A percentile compares a stretch with the other conserved stretches of the same genome.
Conservation (phyloP, 2,888 invertebrate species). For the Cotesia congregata region DNA sequence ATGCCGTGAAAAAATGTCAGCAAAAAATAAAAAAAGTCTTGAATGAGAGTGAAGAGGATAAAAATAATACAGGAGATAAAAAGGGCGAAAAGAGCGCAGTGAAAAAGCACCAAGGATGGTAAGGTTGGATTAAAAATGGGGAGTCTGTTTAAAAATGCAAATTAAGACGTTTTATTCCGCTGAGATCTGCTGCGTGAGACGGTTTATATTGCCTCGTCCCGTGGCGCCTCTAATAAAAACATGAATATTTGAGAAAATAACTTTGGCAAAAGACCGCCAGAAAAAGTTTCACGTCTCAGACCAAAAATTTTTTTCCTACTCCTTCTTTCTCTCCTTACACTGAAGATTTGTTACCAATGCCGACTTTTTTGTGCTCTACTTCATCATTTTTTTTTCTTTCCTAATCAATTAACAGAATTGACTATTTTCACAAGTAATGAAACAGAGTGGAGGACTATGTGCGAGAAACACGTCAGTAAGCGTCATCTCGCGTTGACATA, state of each 20-base stretch:
- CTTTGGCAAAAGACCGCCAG: background rate
- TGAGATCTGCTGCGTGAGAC: conserved; percentile 50
- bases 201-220: conserved; percentile 44
- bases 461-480: no score
- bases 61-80: conserved; percentile 17
- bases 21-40: conserved; percentile 6
- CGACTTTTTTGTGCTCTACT: no score
- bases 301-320: background rate
- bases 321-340: background rate
- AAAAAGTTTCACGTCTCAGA: background rate
- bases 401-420: no score
- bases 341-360: background rate
- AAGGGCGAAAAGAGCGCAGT: conserved; percentile 30
- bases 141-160: conserved; percentile 60
- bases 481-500: no score
- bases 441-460: no score
- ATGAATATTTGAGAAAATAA: conserved; percentile 49
- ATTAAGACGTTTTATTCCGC: conserved; percentile 60
- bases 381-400: no score
- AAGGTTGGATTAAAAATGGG: conserved; percentile 48
- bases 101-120: conserved; percentile 21
- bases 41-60: conserved; percentile 18
- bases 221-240: conserved; percentile 49
- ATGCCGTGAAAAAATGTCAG: conserved; percentile 18
- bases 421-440: no score